A percentile compares a stretch with the other conserved stretches of the same genome.
phyloP scores from a whole-genome alignment of 2,888 invertebrate species.

The Mactromeris polynyma region DNA sequence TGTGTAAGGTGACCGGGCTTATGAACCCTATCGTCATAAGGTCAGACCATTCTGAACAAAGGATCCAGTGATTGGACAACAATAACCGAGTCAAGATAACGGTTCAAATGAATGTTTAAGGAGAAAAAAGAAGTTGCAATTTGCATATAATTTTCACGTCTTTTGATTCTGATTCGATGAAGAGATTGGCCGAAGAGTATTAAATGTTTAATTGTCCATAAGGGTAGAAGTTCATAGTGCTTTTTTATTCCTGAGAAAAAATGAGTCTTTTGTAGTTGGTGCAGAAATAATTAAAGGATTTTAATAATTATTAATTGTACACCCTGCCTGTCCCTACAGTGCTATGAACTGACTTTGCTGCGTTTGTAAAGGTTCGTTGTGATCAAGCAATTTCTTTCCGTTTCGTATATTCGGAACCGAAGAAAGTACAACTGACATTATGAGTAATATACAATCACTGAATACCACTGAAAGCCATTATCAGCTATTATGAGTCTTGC shows the following conservation, averaged over 20 bases:
- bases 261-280: background rate
- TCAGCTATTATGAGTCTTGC: no score
- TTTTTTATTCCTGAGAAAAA: constrained; percentile 18
- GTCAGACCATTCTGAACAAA: constrained; percentile 50
- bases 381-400: no score
- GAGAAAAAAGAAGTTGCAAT: constrained; percentile 46
- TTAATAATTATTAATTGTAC: no score
- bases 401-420: no score
- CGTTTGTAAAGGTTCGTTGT: no score
- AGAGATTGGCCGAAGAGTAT: background rate
- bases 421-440: no score
- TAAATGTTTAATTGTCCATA: constrained; percentile 3
- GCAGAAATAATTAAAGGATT: background rate
- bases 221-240: constrained; percentile 14
- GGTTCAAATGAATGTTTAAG: constrained; percentile 37
- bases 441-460: no score
- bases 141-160: constrained; percentile 47
- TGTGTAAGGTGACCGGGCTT: constrained; percentile 50
- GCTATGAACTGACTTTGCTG: no score
- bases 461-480: no score
- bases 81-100: constrained; percentile 37
- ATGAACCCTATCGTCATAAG: constrained; percentile 34
- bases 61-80: constrained; percentile 16
- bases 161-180: constrained; percentile 26
- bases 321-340: no score